Conservation (phyloP, 2,888 invertebrate genomes). For the Chloromyia formosa region DNA sequence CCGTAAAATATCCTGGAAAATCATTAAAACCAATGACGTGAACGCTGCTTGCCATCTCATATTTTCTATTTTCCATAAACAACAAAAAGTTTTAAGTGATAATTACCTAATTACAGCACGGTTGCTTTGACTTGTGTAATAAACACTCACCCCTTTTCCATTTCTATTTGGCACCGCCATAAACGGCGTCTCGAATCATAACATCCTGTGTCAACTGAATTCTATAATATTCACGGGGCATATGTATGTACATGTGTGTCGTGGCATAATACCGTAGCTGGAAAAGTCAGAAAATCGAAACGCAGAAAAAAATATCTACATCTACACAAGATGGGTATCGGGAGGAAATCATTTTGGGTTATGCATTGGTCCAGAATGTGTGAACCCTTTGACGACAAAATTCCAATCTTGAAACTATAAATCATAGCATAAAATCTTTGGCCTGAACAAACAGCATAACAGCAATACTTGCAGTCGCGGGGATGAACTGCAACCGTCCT, state of each 20-base stretch:
- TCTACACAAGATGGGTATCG: too few species aligned
- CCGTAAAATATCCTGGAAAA: too few species aligned
- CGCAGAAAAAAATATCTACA: slow-evolving; percentile 9
- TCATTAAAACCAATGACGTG: neutral
- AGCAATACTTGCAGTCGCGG: too few species aligned
- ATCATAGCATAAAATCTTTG: slow-evolving; percentile 24
- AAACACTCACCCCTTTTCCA: slow-evolving; percentile 26
- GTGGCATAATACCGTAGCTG: neutral
- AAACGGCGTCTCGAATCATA: slow-evolving; percentile 38
- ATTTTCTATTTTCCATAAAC: slow-evolving; percentile 26
- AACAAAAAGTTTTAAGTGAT: slow-evolving; percentile 28
- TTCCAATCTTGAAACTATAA: slow-evolving; percentile 6
- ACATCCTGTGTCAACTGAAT: slow-evolving; percentile 42
- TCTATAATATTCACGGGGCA: slow-evolving; percentile 26
- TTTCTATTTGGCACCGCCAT: slow-evolving; percentile 8
- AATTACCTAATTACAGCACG: slow-evolving; percentile 37
- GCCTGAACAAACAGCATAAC: slow-evolving; percentile 19
- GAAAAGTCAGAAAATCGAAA: slow-evolving; percentile 10
- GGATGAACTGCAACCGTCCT: slow-evolving; percentile 33
- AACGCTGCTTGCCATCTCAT: slow-evolving; percentile 11
- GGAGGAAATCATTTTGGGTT: slow-evolving; percentile 34
- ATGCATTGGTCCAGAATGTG: neutral
- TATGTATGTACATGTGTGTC: neutral
- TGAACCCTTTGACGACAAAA: too few species aligned
- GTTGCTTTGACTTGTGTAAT: slow-evolving; percentile 13